Evolutionary conservation across 2,797 vertebrate genomes (phyloP).

Genomic region (Alfaro cultratus): DNA sequence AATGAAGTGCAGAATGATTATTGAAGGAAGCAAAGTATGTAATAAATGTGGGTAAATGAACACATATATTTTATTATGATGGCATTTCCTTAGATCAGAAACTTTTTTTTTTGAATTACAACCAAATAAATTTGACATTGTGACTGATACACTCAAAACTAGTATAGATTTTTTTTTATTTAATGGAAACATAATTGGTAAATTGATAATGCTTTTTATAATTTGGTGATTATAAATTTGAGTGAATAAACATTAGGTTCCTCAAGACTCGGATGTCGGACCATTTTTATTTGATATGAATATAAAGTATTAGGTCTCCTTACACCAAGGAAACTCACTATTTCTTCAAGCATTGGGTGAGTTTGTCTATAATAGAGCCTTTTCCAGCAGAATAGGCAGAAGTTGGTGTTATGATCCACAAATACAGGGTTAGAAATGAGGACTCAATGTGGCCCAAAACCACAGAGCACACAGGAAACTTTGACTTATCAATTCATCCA

Average conservation of each 20-base stretch:
- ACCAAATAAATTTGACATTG: not conserved
- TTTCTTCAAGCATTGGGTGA: not conserved
- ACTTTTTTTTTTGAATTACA: not conserved
- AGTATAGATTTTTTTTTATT: slow-evolving; percentile 5
- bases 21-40: not conserved
- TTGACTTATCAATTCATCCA: not conserved
- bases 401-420: not conserved
- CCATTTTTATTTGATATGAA: not conserved
- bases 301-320: not conserved
- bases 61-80: not conserved
- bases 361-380: not conserved
- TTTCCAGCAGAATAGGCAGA: not conserved
- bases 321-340: not conserved
- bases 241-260: not conserved
- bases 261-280: not conserved
- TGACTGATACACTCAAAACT: not conserved
- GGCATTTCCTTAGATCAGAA: not conserved
- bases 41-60: not conserved
- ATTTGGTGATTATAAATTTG: not conserved
- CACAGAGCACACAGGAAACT: not conserved
- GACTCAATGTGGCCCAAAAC: not conserved
- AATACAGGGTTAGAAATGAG: not conserved
- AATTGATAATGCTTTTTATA: not conserved
- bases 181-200: not conserved
- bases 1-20: not conserved